Evolutionary conservation across 1,140 invertebrate species (phyloP).

Genomic region (Stegodyphus dumicola): DNA sequence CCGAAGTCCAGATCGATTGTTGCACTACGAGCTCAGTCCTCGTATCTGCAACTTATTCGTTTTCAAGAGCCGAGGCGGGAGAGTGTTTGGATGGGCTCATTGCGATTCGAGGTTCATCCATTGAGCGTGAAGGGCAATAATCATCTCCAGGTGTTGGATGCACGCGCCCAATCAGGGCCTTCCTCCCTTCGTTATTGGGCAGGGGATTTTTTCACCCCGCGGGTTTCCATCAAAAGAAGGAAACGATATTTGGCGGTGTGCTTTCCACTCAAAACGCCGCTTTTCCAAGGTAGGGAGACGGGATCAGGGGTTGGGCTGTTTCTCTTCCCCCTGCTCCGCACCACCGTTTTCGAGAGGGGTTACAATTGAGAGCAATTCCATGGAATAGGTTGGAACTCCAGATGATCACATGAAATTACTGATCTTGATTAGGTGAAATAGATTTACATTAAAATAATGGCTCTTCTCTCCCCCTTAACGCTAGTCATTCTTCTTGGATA

Average conservation of each 20-base stretch:
- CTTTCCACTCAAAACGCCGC: slow-evolving; percentile 3
- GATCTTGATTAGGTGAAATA: too few relatives aligned
- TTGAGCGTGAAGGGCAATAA: slow-evolving; percentile 44
- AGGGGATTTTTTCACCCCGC: slow-evolving; percentile 9
- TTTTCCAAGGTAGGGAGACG: too few relatives aligned
- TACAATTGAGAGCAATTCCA: too few relatives aligned
- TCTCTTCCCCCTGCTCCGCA: too few relatives aligned
- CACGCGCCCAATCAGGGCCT: slow-evolving; percentile 47
- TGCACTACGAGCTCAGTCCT: background rate
- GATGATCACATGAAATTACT: too few relatives aligned
- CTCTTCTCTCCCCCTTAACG: too few relatives aligned
- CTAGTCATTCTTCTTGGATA: too few relatives aligned
- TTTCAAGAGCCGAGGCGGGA: background rate
- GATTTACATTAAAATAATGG: too few relatives aligned
- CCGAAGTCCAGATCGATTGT: slow-evolving; percentile 12
- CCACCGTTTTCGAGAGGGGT: too few relatives aligned
- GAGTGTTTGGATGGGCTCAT: background rate
- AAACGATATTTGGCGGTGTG: slow-evolving; percentile 28
- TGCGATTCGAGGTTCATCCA: slow-evolving; percentile 40
- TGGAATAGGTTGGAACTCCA: too few relatives aligned
- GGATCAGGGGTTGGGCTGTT: background rate
- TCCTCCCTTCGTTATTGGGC: slow-evolving; percentile 21
- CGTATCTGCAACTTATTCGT: slow-evolving; percentile 6
- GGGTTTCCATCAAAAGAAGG: slow-evolving; percentile 9
- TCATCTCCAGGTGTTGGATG: slow-evolving; percentile 58